A percentile compares a stretch with the other conserved stretches of the same genome.
Evolutionary conservation across 2,113 vertebrate genomes (phyloP).

Genomic region (Peromyscus polionotus): DNA sequence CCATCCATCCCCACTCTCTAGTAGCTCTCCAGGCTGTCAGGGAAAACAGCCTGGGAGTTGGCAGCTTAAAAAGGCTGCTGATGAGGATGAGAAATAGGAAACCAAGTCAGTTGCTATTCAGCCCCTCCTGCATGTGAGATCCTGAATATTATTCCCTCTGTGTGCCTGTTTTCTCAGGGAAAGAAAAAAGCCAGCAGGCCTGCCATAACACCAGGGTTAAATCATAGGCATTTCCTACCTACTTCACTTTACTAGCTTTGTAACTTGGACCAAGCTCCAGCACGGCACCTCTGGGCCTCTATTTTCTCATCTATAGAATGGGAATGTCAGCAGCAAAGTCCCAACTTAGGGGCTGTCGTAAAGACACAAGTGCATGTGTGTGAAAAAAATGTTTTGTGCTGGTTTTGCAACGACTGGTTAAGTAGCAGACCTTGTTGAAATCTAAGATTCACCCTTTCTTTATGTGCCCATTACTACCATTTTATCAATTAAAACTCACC

Average conservation of each 20-base stretch:
- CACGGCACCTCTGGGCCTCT: background rate
- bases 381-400: constrained; percentile 22
- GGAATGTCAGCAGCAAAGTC: background rate
- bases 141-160: constrained; percentile 6
- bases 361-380: background rate
- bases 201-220: constrained; percentile 47
- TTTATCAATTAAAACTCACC: constrained; percentile 25
- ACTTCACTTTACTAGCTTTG: constrained; percentile 53
- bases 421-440: background rate
- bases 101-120: background rate
- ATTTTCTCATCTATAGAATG: constrained; percentile 61
- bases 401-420: background rate
- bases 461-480: background rate
- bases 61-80: constrained; percentile 4
- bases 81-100: background rate
- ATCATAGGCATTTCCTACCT: background rate
- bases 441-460: background rate
- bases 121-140: background rate
- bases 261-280: constrained; percentile 39
- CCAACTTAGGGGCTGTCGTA: background rate
- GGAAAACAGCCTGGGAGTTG: background rate
- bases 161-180: background rate
- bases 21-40: background rate
- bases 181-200: background rate
- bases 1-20: background rate